Evolutionary conservation across 2,797 vertebrate species (phyloP).

Genomic region (Anguilla obscura): DNA sequence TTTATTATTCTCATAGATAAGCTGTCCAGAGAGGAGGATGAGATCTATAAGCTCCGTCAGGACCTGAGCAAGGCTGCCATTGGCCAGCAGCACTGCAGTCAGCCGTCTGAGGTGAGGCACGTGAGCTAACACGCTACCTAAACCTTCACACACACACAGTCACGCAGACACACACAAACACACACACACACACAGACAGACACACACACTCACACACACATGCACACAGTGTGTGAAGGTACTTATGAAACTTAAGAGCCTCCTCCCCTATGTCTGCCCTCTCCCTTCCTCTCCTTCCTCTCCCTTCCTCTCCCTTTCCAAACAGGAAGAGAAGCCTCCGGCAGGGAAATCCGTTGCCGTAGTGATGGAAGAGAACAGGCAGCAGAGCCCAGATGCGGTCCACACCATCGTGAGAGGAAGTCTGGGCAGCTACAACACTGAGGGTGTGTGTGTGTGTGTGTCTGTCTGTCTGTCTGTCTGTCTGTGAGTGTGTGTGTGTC

Average conservation of each 20-base stretch:
- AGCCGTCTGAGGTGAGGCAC: slow-evolving; percentile 76
- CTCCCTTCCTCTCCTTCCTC: slow-evolving; percentile 37
- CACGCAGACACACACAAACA: neutral
- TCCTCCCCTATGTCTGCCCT: neutral
- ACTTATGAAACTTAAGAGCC: slow-evolving; percentile 34
- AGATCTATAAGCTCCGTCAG: slow-evolving; percentile 94
- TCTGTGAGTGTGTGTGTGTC: neutral
- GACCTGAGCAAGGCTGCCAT: slow-evolving; percentile 89
- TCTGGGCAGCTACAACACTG: slow-evolving; percentile 95
- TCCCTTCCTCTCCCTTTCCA: slow-evolving; percentile 55
- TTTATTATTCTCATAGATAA: slow-evolving; percentile 71
- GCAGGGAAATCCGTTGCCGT: slow-evolving; percentile 74
- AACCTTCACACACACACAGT: neutral
- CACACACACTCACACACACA: neutral
- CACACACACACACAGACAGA: neutral
- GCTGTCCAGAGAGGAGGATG: slow-evolving; percentile 92
- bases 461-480: neutral
- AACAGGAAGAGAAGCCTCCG: slow-evolving; percentile 76
- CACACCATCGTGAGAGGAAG: slow-evolving; percentile 96
- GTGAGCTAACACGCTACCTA: slow-evolving; percentile 14
- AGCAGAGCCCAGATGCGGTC: slow-evolving; percentile 87
- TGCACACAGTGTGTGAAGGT: neutral
- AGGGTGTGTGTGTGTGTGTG: slow-evolving; percentile 79
- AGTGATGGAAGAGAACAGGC: slow-evolving; percentile 79
- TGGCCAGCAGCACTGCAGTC: slow-evolving; percentile 82